Percentiles rank a stretch among this genome's conserved stretches.
Evolutionary conservation across 2,113 vertebrate genomes (phyloP).

Genomic region (Anhinga anhinga): DNA sequence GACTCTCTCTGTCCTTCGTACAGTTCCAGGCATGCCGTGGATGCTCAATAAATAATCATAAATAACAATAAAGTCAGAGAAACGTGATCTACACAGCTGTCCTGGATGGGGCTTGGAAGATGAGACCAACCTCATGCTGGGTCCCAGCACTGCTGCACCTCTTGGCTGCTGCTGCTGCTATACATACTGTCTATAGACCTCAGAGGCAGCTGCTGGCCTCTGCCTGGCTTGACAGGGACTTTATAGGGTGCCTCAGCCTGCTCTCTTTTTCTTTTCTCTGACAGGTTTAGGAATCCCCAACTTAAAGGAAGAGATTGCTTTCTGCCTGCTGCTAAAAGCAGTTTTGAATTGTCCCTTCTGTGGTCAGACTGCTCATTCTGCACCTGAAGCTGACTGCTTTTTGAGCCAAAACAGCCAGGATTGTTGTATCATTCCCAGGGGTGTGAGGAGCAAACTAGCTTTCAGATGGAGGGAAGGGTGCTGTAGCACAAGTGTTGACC

Average conservation of each 20-base stretch:
- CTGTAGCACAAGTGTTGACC: accelerated
- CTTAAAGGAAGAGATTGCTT: not conserved
- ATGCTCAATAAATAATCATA: not conserved
- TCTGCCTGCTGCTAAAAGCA: not conserved
- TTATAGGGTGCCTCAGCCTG: not conserved
- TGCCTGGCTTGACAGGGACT: not conserved
- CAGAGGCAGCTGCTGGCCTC: not conserved
- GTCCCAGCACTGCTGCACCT: not conserved
- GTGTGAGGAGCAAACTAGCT: not conserved
- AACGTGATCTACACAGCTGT: not conserved
- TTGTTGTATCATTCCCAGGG: accelerated
- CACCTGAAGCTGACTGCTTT: not conserved
- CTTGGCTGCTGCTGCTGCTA: not conserved
- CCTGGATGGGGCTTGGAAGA: not conserved
- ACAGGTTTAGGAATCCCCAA: not conserved
- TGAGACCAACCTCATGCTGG: not conserved
- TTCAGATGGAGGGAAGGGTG: not conserved
- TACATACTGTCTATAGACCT: accelerated
- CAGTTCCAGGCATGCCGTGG: not conserved
- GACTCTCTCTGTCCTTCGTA: not conserved
- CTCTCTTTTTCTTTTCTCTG: not conserved
- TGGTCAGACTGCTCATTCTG: not conserved
- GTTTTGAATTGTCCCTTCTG: not conserved
- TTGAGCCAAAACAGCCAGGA: not conserved
- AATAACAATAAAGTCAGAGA: not conserved